Evolutionary conservation across 2,888 invertebrate genomes (phyloP).

Genomic region (Amblyteles armatorius): DNA sequence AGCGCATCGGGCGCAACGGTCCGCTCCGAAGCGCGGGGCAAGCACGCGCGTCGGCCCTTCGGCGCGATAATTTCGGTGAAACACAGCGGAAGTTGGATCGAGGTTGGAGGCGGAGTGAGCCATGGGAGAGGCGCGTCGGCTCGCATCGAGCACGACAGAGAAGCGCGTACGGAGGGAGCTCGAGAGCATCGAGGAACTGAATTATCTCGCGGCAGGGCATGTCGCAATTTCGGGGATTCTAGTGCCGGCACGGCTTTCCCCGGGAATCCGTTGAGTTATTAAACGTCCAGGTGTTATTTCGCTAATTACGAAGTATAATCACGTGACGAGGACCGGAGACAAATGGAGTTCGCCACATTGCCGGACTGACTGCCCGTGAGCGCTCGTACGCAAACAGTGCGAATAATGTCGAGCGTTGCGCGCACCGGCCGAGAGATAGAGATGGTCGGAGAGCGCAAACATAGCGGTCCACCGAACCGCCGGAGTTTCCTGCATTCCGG

Average conservation of each 20-base stretch:
- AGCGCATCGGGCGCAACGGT: no score
- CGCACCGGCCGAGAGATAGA: neutral
- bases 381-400: slow-evolving; percentile 29
- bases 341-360: slow-evolving; percentile 65
- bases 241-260: slow-evolving; percentile 11
- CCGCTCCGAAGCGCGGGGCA: no score
- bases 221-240: slow-evolving; percentile 29
- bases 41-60: no score
- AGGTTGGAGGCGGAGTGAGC: no score
- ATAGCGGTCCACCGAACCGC: neutral
- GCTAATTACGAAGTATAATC: slow-evolving; percentile 73
- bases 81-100: no score
- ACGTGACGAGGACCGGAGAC: slow-evolving; percentile 65
- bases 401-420: slow-evolving; percentile 17
- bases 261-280: slow-evolving; percentile 70
- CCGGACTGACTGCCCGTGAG: slow-evolving; percentile 35
- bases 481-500: slow-evolving; percentile 14
- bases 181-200: slow-evolving; percentile 50
- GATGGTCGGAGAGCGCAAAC: neutral
- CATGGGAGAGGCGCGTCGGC: no score
- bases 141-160: no score
- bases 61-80: no score
- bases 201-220: slow-evolving; percentile 25
- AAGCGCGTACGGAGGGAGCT: no score
- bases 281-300: slow-evolving; percentile 71